phyloP scores from a whole-genome alignment of 1,140 invertebrate species.

The Kradibia gibbosae region DNA sequence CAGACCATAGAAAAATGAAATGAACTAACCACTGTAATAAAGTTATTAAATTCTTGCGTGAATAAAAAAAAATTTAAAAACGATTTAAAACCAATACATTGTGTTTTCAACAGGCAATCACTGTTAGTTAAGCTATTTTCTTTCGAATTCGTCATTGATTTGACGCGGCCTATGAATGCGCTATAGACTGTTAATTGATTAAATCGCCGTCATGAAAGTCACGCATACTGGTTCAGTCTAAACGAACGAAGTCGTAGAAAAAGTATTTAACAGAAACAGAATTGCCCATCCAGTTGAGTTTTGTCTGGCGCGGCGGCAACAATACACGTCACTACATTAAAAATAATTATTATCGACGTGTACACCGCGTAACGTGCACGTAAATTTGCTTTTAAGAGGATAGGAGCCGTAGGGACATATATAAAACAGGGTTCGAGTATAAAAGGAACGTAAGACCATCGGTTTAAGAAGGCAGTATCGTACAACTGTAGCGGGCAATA shows the following conservation, averaged over 20 bases:
- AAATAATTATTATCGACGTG: neutral
- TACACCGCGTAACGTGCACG: neutral
- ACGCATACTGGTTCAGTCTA: neutral
- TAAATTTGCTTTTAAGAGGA: neutral
- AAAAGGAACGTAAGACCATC: neutral
- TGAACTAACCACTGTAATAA: neutral
- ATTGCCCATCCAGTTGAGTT: neutral
- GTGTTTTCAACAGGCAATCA: neutral
- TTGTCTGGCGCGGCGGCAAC: neutral
- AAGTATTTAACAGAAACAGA: neutral
- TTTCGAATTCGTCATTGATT: neutral
- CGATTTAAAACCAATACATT: neutral
- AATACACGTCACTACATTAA: neutral
- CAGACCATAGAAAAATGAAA: neutral
- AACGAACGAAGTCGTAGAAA: neutral
- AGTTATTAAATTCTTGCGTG: neutral
- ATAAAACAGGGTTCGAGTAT: neutral
- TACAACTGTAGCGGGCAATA: neutral
- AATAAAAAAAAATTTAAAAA: neutral
- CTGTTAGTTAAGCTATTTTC: neutral
- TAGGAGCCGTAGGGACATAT: neutral
- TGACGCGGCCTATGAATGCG: neutral
- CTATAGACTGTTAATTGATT: neutral
- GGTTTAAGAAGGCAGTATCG: neutral
- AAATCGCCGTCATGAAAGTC: neutral